These are phyloP conservation scores for Nycticebus coucang DNA, from an alignment of 2,113 vertebrate species.

Conservation along the genomic window DNA sequence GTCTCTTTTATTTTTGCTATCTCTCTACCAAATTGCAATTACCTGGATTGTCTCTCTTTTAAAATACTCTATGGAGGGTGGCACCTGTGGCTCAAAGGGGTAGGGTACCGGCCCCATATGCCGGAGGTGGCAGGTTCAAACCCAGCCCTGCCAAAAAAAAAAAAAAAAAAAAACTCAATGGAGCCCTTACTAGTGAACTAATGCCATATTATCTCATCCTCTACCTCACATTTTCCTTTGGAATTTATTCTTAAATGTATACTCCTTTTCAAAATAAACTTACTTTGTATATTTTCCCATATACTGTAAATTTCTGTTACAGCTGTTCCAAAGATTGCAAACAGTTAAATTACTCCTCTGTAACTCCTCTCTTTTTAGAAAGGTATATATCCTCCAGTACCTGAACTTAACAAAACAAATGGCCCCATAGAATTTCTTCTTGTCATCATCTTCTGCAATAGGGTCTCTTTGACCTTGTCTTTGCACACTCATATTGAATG, in stretches of 20 bases:
- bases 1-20: conserved; percentile 45
- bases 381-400: background rate
- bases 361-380: background rate
- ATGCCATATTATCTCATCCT: background rate
- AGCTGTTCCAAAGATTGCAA: background rate
- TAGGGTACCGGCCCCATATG: too few species aligned
- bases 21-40: background rate
- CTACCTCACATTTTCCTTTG: background rate
- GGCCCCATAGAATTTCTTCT: background rate
- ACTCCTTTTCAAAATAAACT: background rate
- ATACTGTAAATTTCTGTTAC: background rate
- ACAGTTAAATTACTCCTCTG: background rate
- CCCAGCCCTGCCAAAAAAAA: too few species aligned
- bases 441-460: background rate
- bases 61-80: background rate
- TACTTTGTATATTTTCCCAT: background rate
- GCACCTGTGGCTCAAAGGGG: too few species aligned
- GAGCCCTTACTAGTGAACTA: background rate
- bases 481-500: background rate
- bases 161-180: too few species aligned
- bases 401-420: background rate
- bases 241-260: background rate
- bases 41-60: background rate
- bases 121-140: too few species aligned
- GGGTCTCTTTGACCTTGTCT: background rate